phyloP scores from a whole-genome alignment of 2,888 invertebrate genomes.

The Lasioglossum pauxillum region DNA sequence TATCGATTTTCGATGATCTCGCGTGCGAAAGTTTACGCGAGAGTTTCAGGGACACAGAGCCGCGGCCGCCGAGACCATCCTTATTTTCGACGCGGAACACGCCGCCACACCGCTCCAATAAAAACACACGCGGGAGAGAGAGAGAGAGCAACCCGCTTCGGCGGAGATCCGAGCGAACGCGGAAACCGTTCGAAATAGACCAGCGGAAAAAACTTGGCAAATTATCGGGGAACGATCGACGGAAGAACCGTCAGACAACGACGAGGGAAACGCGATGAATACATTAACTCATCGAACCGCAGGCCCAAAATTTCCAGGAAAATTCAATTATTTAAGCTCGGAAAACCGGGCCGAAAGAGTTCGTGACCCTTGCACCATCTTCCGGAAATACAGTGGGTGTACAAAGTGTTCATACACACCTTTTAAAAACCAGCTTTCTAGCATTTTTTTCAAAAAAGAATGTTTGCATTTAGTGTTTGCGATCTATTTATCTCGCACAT shows the following conservation, averaged over 20 bases:
- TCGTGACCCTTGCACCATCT: too few species aligned
- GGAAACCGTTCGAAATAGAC: neutral
- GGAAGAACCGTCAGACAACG: neutral
- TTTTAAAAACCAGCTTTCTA: too few species aligned
- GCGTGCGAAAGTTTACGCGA: constrained; percentile 6
- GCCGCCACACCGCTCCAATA: neutral
- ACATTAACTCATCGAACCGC: neutral
- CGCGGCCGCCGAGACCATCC: neutral
- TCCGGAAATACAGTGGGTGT: too few species aligned
- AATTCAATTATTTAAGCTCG: neutral
- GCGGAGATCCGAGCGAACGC: neutral
- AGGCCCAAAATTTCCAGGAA: neutral
- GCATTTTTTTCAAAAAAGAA: too few species aligned
- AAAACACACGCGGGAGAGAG: constrained; percentile 1
- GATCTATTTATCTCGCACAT: too few species aligned
- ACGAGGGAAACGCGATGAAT: neutral
- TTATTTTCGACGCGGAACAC: constrained; percentile 4
- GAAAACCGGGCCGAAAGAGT: neutral
- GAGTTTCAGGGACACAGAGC: constrained; percentile 21
- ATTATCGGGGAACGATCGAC: neutral
- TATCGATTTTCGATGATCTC: constrained; percentile 25
- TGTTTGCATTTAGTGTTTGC: too few species aligned
- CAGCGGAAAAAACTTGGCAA: neutral
- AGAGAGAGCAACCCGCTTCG: neutral
- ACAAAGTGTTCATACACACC: too few species aligned